Evolutionary conservation across 30 jellyfish, hydroid and myxozoan genomes (phyloP), one percentile per base, ranked within the genome.

Genomic region (Nemopilema nomurai): DNA sequence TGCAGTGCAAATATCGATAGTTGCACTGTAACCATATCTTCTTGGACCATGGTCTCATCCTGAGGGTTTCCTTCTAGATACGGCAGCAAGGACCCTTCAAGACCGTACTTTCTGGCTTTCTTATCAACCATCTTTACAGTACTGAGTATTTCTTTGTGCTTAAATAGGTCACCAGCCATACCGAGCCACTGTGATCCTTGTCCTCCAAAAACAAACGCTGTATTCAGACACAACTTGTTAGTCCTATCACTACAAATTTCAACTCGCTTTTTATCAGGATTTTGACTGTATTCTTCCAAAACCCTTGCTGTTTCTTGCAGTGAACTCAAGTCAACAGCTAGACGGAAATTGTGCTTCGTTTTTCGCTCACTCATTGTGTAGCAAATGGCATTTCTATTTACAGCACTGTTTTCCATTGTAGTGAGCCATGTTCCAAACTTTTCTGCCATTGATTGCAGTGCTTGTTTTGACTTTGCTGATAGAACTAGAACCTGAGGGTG

Each of bases 161-260:
- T 18, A 20, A 87, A 23, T 22, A 87, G 1, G 62, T 87, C 96
- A 17, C 85, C 89, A 0, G 84, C 96, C 96, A 87, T 87, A 22
- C 90, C 96, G 13, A 76, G 83, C 96, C 96, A 87, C 71, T 87
- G 96, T 16, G 96, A 87, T 57, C 96, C 96, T 79, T 87, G 96
- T 25, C 96, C 96, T 22, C 96, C 96, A 51, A 76, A 87, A 8
- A 87, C 80, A 33, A 87, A 87, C 18, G 89, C 96, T n/a, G 77
- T 63, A 28, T 51, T n/a, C 4, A 67, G 22, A 69, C 80, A 71
- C 20, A 9, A 70, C 64, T 27, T 77, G 6, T 6, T 3, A 13
- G 80, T 87, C 81, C 74, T 67, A 21, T 86, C 90, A 4, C 13
- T 18, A 26, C 78, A 20, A 13, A 76, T 23, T 0, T 81, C 83